Conservation (phyloP, 2,888 invertebrate genomes). For the Macrosiphum euphorbiae region DNA sequence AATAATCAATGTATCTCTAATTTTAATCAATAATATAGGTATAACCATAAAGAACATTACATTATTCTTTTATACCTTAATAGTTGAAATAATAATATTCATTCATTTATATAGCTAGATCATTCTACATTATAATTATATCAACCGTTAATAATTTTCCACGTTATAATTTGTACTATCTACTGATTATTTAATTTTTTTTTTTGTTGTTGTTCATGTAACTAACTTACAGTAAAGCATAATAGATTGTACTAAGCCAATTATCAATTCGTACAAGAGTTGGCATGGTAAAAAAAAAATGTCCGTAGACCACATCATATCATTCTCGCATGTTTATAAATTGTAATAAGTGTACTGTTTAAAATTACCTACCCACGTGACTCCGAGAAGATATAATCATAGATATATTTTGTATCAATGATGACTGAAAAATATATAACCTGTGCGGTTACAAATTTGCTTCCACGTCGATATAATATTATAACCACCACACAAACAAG, state of each 20-base stretch:
- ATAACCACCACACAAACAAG: neutral
- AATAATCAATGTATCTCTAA: neutral
- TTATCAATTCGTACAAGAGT: neutral
- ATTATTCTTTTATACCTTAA: neutral
- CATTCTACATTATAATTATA: neutral
- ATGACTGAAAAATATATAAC: neutral
- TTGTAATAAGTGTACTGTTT: neutral
- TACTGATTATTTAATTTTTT: neutral
- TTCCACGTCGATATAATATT: neutral
- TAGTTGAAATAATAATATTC: neutral
- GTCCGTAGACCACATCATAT: neutral
- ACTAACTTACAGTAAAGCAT: neutral
- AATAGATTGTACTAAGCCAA: neutral
- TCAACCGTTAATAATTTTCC: neutral
- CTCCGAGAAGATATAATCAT: neutral
- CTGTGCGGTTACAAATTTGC: neutral
- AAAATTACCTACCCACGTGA: neutral
- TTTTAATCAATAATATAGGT: too few relatives aligned
- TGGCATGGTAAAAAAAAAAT: neutral
- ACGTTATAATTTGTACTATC: neutral
- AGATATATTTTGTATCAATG: neutral
- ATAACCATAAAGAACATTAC: too few relatives aligned
- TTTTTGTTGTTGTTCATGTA: neutral
- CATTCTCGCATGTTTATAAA: neutral
- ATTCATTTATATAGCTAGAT: neutral